A percentile compares a stretch with the other conserved stretches of the same genome.
Conservation (phyloP, 2,797 vertebrate genomes). For the Enteromius viviparus region DNA sequence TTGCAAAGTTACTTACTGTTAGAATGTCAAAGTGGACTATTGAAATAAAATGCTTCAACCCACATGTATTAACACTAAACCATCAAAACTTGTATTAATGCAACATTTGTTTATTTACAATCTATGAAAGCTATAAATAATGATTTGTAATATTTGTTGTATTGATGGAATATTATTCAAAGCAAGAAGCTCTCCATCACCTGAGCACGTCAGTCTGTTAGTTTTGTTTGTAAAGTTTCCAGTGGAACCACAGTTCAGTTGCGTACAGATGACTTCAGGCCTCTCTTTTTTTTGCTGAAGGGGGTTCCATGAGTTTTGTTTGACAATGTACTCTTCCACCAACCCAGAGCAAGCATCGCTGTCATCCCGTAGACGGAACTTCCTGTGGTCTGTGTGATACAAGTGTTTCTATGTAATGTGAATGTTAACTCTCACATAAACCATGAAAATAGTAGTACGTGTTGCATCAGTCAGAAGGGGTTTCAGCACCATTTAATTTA, state of each 20-base stretch:
- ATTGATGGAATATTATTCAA: not conserved
- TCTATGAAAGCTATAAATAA: not conserved
- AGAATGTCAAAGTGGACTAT: too few relatives aligned
- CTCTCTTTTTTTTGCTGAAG: too few relatives aligned
- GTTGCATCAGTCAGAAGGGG: not conserved
- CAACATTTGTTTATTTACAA: not conserved
- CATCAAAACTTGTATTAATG: not conserved
- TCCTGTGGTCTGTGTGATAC: conserved; percentile 54
- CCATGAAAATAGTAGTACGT: not conserved
- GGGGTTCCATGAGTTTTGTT: not conserved
- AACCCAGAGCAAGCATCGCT: conserved; percentile 64
- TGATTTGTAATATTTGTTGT: not conserved
- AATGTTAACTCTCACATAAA: not conserved
- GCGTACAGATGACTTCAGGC: conserved; percentile 26
- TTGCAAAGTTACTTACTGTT: too few relatives aligned
- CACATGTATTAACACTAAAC: not conserved
- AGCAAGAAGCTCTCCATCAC: conserved; percentile 54
- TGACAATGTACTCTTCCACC: not conserved
- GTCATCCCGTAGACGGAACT: conserved; percentile 52
- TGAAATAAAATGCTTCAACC: too few relatives aligned
- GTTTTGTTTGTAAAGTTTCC: accelerated
- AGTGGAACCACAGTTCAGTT: conserved; percentile 61
- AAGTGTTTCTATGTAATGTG: not conserved
- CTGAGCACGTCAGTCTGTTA: conserved; percentile 62
- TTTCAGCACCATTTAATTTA: not conserved